Evolutionary conservation across 2,113 vertebrate genomes (phyloP), one percentile per base, ranked within the genome.

Genomic region (Rhabdornis inornatus): DNA sequence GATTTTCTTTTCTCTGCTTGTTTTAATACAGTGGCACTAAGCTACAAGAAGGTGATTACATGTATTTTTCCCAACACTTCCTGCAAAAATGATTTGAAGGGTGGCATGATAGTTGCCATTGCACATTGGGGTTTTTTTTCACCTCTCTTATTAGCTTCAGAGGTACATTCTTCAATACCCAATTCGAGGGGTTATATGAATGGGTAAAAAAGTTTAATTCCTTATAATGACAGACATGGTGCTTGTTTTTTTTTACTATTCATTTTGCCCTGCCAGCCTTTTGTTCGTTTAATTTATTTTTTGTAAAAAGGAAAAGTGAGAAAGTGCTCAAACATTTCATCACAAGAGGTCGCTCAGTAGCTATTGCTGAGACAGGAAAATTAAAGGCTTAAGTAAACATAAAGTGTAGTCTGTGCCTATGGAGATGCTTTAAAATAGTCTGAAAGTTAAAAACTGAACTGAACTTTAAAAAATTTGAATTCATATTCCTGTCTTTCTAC

Each of bases 311-410:
- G 17, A 52, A 17, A 45, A 56, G 16, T 4, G 22, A 33, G 10
- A 28, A 55, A 11, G 30, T 63, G 45, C 52, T 94, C 40, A 61
- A 78, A 77, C 6, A 3, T 92, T 89, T 91, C 31, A 78, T 78
- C 97, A 95, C 96, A 94, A 97, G 97, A 95, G 96, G 97, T 96
- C 97, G 79, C 96, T 96, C 96, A 49, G 91, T 87, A 95, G 93
- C 97, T 95, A 1, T 42, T 57, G 45, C 82, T 83, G 45, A 83
- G 64, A 15, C 19, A 45, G 19, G 33, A 60, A 45, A 57, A 45
- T 20, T 3, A 33, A 56, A 77, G 39, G 55, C 72, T 47, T 27
- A 49, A 68, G 50, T 44, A 2, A 28, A 17, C 10, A 18, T 56
- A 61, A 88, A 80, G 21, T 19, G 7, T 55, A 17, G 39, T 75